Base-by-base conservation (phyloP, 2,888 invertebrate species). In the Pimpla rufipes region DNA sequence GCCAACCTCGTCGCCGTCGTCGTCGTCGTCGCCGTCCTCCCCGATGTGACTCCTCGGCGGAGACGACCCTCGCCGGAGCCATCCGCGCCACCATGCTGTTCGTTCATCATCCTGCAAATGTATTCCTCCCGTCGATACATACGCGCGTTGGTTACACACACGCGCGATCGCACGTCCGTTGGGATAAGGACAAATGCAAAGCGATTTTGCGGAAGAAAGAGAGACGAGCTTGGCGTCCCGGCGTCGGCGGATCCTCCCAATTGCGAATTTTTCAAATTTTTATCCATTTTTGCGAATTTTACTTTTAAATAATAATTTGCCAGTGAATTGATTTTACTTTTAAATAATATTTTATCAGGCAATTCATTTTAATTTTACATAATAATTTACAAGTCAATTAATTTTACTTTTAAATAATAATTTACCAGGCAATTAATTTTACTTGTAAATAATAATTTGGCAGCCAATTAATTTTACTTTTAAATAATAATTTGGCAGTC, bases 11-110 rank as follows among this genome's bases (percentile, higher is more conserved):
- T 57, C 73, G 55, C 74, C 50, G 57, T 76, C 73, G 57, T 76
- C 75, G 57, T 81, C 68, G 67, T 29, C 29, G 29, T 29, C 29
- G 29, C 5, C 29, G 47, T 68, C 45, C 70, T 79, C 57, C 71
- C 62, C 80, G 47, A 66, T 76, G 29, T 5, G 75, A 79, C 70
- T 67, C 62, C 68, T 67, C 50, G 50, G 8, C 29, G 62, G 50
- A n/a, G n/a, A n/a, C n/a, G 59, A 62, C 52, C 68, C 76, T 66
- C 67, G 64, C 21, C 42, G 13, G 23, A 55, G 42, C 18, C 11
- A 40, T 42, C 55, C 78, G 52, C 77, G 74, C 83, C 81, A 83
- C 83, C 86, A 83, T 85, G 79, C 83, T 86, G 84, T 74, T 83
- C 73, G 62, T 80, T 83, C 62, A 62, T 62, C 62, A 80, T 80